These are phyloP conservation scores for Tachina grossa DNA, from an alignment of 2,888 invertebrate species.

Conservation along the genomic window DNA sequence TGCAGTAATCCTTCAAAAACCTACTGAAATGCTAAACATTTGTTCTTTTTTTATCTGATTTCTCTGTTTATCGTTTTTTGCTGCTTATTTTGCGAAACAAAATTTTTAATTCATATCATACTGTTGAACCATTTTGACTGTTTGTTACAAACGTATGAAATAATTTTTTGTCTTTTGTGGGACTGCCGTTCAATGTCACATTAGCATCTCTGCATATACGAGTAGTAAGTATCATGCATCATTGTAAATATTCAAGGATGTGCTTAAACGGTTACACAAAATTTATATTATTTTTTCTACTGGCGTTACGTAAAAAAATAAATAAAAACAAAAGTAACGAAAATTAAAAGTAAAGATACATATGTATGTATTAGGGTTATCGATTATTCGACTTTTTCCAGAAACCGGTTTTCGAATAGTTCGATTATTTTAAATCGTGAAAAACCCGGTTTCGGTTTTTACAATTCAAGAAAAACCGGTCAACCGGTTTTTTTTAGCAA, in stretches of 20 bases:
- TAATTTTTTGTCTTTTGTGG: not conserved
- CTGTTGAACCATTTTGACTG: not conserved
- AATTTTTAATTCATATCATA: slow-evolving; percentile 5
- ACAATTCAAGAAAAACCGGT: too few species aligned
- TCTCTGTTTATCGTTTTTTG: slow-evolving; percentile 7
- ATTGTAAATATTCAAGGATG: slow-evolving; percentile 56
- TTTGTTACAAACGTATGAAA: not conserved
- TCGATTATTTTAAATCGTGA: too few species aligned
- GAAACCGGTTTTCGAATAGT: too few species aligned
- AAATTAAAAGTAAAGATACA: slow-evolving; percentile 39
- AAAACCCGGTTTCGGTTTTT: too few species aligned
- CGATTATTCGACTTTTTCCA: too few species aligned
- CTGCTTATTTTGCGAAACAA: slow-evolving; percentile 42
- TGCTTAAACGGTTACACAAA: slow-evolving; percentile 4
- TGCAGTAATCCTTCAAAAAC: not conserved
- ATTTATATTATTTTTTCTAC: slow-evolving; percentile 3
- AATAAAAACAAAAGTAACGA: slow-evolving; percentile 43
- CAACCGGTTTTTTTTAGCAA: too few species aligned
- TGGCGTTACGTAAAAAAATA: not conserved
- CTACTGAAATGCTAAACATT: slow-evolving; percentile 26
- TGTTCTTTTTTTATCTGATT: slow-evolving; percentile 7
- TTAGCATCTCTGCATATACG: slow-evolving; percentile 49
- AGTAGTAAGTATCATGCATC: slow-evolving; percentile 36
- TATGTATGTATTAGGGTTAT: too few species aligned
- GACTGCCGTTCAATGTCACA: slow-evolving; percentile 67